Evolutionary conservation across 2,888 invertebrate species (phyloP), one percentile per base, ranked within the genome.

Genomic region (Rhabditoides inermis): DNA sequence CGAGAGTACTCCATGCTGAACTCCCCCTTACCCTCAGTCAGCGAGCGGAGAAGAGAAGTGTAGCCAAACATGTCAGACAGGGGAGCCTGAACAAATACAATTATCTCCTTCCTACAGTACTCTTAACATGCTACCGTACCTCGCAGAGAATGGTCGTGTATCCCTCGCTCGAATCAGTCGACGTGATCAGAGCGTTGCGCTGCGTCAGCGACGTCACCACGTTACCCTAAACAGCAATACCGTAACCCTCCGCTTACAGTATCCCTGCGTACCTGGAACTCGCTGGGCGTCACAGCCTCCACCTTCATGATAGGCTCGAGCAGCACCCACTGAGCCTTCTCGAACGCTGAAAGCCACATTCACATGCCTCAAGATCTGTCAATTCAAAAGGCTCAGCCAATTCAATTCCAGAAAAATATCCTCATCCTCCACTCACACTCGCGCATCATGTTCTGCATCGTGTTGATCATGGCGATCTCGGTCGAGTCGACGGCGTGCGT

Each of bases 61-160:
- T 90, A 99, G 28, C 95, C 98, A 77, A 99, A 99, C 98, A 99
- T 99, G 47, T 92, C 87, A 73, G 92, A 94, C 2, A 99, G 81
- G 0, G 98, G 94, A 1, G 94, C 88, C 82, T 83, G 62, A n/a
- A 46, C 12, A 3, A 2, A 18, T 26, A 20, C 40, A 39, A 39
- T 39, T 35, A 10, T 39, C 20, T 10, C 10, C 18, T 18, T 26
- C 10, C 12, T 12, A 23, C 15, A 7, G 2, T 6, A 18, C 15
- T 2, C 7, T 55, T 41, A n/a, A 20, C 0, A 47, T 27, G n/a
- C 25, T 23, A n/a, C 20, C 23, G 2, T 30, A 66, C 63, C 53
- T 73, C 73, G 55, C 68, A 65, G 22, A 66, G 39, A 18, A 74
- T 58, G 15, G 69, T 70, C 10, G 69, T 60, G 52, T 65, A 74